Evolutionary conservation across 2,888 invertebrate species (phyloP).

Genomic region (Enchytraeus crypticus): DNA sequence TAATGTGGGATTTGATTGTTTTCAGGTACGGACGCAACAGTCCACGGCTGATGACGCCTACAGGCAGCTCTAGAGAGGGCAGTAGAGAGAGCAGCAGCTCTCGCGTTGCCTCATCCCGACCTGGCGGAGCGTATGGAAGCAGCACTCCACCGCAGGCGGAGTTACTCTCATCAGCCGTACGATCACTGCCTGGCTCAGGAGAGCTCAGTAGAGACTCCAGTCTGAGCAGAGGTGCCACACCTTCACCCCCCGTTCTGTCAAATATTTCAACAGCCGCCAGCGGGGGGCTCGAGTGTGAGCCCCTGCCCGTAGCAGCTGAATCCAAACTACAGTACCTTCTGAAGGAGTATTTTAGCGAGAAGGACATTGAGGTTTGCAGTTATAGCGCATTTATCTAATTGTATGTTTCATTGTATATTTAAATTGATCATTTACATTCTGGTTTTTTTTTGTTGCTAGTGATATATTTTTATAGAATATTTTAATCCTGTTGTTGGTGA

Average conservation of each 20-base stretch:
- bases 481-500: no score
- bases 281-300: no score
- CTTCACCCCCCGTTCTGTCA: not conserved
- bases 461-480: no score
- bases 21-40: not conserved
- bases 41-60: not conserved
- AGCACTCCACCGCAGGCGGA: not conserved
- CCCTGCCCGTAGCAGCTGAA: not conserved
- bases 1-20: no score
- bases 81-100: not conserved
- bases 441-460: no score
- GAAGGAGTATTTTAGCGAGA: not conserved
- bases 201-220: not conserved
- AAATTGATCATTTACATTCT: no score
- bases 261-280: not conserved
- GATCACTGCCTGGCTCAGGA: not conserved
- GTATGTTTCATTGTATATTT: no score
- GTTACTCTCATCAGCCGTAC: not conserved
- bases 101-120: not conserved
- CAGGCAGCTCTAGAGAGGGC: not conserved
- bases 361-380: not conserved
- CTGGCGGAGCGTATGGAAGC: no score
- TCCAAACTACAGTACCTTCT: not conserved
- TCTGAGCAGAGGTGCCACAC: not conserved
- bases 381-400: no score